Conservation (phyloP, 2,113 vertebrate genomes). For the Chlorodrepanis virens region DNA sequence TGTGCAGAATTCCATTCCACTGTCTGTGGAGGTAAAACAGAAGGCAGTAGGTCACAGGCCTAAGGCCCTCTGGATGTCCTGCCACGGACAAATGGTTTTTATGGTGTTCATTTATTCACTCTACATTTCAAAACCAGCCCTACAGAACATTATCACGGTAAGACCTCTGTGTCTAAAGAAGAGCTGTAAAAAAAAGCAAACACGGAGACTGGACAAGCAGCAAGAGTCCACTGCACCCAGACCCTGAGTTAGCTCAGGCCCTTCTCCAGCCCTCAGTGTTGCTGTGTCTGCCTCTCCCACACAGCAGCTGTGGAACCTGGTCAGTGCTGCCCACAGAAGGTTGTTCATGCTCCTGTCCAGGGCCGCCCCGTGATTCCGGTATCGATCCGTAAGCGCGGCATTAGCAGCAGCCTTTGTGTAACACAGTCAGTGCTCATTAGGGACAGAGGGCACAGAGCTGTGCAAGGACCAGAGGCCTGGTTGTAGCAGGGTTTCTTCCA, state of each 20-base stretch:
- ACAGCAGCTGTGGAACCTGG: background rate
- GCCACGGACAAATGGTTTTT: background rate
- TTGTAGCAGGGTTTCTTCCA: background rate
- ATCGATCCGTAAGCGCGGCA: background rate
- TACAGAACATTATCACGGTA: background rate
- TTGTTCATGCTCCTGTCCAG: background rate
- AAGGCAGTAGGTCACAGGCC: background rate
- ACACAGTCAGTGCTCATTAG: background rate
- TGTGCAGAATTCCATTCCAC: background rate
- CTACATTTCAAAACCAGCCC: background rate
- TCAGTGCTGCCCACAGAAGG: background rate
- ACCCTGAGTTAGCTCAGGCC: background rate
- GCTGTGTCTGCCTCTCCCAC: background rate
- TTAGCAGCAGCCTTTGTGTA: background rate
- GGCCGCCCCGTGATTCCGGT: rapidly evolving
- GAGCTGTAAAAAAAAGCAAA: background rate
- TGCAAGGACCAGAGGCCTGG: background rate
- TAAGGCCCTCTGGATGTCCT: background rate
- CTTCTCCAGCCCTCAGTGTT: background rate
- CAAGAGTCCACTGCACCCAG: background rate
- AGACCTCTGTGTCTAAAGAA: background rate
- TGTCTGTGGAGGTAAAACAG: rapidly evolving
- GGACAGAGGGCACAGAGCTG: background rate
- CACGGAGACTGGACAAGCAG: background rate
- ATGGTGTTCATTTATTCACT: background rate